Percentiles rank a stretch among this genome's conserved stretches.
Evolutionary conservation across 2,113 vertebrate genomes (phyloP).

Genomic region (Macquaria australasica): DNA sequence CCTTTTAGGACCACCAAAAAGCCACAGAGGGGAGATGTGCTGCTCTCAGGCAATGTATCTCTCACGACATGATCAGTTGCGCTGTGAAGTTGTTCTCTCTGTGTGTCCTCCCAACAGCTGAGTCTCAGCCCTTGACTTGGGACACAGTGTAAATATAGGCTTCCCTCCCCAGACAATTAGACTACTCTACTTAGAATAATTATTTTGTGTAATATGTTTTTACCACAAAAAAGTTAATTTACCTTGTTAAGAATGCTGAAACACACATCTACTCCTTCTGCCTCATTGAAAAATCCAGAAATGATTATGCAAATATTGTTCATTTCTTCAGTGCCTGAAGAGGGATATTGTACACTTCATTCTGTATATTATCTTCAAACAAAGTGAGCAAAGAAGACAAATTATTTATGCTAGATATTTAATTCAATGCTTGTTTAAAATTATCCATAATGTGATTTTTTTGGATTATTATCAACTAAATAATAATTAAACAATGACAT

Average conservation of each 20-base stretch:
- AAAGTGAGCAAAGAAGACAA: neutral
- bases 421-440: neutral
- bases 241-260: neutral
- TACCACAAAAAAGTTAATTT: neutral
- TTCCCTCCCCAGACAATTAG: neutral
- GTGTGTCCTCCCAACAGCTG: conserved; percentile 45
- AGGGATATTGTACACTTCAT: neutral
- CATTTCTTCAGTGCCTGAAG: too few species aligned
- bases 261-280: neutral
- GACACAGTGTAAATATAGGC: conserved; percentile 12
- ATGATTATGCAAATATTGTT: neutral
- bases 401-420: neutral
- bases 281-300: neutral
- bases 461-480: neutral
- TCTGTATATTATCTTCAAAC: neutral
- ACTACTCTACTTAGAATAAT: neutral
- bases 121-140: conserved; percentile 42
- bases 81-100: conserved; percentile 35
- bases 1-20: conserved; percentile 48
- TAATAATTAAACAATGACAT: too few species aligned
- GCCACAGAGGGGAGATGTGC: conserved; percentile 54
- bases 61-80: conserved; percentile 34
- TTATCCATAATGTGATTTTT: neutral
- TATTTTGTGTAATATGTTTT: neutral
- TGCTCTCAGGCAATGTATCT: conserved; percentile 61